Percentiles rank a stretch among this genome's conserved stretches.
These are phyloP conservation scores for Meloidogyne exigua DNA, from an alignment of 1,140 invertebrate genomes.

Conservation along the genomic window DNA sequence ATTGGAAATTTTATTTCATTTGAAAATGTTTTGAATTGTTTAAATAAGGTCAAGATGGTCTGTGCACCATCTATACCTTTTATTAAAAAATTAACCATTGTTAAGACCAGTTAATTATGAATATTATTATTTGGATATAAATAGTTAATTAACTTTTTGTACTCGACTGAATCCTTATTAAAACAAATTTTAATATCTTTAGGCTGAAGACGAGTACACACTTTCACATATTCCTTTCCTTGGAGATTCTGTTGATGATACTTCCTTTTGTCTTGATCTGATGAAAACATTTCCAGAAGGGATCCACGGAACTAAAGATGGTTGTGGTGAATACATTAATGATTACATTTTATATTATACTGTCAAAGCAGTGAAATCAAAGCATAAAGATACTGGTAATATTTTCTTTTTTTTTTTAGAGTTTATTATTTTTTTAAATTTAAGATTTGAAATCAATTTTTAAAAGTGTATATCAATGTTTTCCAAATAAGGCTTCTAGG, in stretches of 20 bases:
- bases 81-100: too few species aligned
- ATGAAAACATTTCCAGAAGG: slow-evolving; percentile 49
- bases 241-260: slow-evolving; percentile 45
- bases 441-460: slow-evolving; percentile 35
- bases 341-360: slow-evolving; percentile 48
- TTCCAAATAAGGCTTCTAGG: slow-evolving; percentile 44
- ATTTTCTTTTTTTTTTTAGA: neutral
- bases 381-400: neutral
- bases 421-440: slow-evolving; percentile 10
- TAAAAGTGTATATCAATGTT: slow-evolving; percentile 34
- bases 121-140: too few species aligned
- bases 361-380: slow-evolving; percentile 25
- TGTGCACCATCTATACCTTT: too few species aligned
- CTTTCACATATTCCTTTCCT: slow-evolving; percentile 53
- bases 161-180: neutral
- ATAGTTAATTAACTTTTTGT: neutral
- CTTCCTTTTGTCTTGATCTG: slow-evolving; percentile 39
- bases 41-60: too few species aligned
- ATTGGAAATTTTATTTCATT: neutral
- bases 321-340: slow-evolving; percentile 50
- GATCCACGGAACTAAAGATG: slow-evolving; percentile 49
- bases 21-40: too few species aligned
- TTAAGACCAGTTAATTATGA: too few species aligned
- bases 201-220: slow-evolving; percentile 51
- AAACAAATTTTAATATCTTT: slow-evolving; percentile 15